Evolutionary conservation across 2,797 vertebrate genomes (phyloP).

Genomic region (Rhinella marina): DNA sequence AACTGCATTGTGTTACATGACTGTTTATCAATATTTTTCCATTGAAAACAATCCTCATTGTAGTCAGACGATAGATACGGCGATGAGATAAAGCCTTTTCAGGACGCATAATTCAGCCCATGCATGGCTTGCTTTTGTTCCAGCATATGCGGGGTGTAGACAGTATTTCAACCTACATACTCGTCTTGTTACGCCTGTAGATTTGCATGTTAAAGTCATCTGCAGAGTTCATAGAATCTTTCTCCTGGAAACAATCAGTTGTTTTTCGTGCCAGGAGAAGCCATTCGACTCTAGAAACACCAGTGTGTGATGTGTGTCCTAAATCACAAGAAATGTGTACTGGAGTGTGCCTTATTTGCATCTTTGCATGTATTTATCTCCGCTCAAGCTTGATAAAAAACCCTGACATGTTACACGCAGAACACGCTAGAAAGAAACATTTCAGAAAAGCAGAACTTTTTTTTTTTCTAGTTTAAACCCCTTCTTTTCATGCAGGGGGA

Average conservation of each 20-base stretch:
- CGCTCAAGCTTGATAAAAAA: constrained; percentile 7
- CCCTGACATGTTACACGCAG: not conserved
- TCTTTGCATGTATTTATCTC: constrained; percentile 39
- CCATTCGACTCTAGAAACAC: not conserved
- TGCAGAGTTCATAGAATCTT: not conserved
- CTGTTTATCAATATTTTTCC: constrained; percentile 1
- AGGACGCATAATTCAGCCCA: not conserved
- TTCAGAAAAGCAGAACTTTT: not conserved
- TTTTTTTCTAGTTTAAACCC: not conserved
- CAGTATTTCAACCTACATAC: not conserved
- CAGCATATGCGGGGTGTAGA: not conserved
- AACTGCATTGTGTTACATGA: not conserved
- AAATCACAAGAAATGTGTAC: not conserved
- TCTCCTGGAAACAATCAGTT: not conserved
- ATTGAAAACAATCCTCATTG: not conserved
- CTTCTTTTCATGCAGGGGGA: not conserved
- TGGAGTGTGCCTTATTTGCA: not conserved
- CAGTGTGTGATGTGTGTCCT: constrained; percentile 6
- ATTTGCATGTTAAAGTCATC: constrained; percentile 12
- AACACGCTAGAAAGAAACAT: not conserved
- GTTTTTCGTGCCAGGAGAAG: not conserved
- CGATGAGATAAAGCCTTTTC: not conserved
- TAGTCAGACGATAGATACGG: constrained; percentile 10
- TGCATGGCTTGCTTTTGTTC: not conserved
- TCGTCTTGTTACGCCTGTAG: not conserved